Percentiles rank a stretch among this genome's conserved stretches.
phyloP scores from a whole-genome alignment of 2,797 vertebrate species.

The Sebastes hubbsi region DNA sequence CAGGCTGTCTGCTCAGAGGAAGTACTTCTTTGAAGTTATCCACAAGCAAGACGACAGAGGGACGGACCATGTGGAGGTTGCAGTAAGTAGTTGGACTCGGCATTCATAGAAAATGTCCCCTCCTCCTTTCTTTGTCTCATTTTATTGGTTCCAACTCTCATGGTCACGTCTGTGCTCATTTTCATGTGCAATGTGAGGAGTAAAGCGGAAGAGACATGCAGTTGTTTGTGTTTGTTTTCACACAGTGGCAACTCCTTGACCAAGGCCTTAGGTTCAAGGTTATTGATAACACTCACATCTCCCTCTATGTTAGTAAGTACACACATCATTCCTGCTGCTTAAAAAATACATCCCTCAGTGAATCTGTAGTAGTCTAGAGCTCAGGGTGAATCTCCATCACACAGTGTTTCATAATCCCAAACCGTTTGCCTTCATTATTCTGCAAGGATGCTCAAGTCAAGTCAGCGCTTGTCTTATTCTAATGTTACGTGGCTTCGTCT shows the following conservation, averaged over 20 bases:
- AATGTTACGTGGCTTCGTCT: not conserved
- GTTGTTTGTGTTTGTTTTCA: conserved; percentile 44
- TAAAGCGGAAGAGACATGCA: not conserved
- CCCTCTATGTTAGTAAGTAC: conserved; percentile 92
- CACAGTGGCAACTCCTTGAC: conserved; percentile 88
- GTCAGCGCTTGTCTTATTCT: not conserved
- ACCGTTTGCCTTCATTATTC: not conserved
- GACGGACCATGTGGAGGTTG: conserved; percentile 93
- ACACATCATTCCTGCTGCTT: not conserved
- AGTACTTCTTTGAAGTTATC: conserved; percentile 95
- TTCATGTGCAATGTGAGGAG: not conserved
- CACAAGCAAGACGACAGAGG: conserved; percentile 91
- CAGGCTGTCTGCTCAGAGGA: conserved; percentile 84
- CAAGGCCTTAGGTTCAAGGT: conserved; percentile 81
- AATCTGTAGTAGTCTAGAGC: not conserved
- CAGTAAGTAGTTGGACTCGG: conserved; percentile 82
- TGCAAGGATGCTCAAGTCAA: not conserved
- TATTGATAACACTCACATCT: conserved; percentile 88
- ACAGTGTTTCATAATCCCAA: not conserved
- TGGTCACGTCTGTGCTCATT: not conserved
- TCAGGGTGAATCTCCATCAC: not conserved
- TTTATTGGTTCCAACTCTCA: not conserved
- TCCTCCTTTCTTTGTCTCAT: not conserved
- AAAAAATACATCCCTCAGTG: not conserved
- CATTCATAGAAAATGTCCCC: not conserved